Evolutionary conservation across 2,888 invertebrate genomes (phyloP), one percentile per base, ranked within the genome.

Genomic region (Hoplodrina blanda): DNA sequence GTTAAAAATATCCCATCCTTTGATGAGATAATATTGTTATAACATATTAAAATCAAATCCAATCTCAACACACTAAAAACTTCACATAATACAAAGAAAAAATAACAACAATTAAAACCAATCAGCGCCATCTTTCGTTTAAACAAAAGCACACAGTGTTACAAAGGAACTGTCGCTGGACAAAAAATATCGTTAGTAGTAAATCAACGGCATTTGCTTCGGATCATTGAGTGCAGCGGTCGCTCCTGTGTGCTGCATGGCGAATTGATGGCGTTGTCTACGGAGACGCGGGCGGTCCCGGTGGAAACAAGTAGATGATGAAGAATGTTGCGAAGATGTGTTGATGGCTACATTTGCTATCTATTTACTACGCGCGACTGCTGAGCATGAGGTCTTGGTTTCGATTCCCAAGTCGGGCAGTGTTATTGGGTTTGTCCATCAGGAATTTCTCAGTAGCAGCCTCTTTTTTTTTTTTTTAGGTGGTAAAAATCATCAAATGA

Each of bases 181-280:
- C 62, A 67, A 70, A 73, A 72, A 87, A 78, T 4, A 84, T 85
- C 63, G 82, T 79, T 76, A 81, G 85, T 85, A 84, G 86, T 94
- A 93, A 94, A 94, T 94, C 91, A 92, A 80, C 76, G 66, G 72
- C 87, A 93, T 94, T 93, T 82, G 92, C 87, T 81, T 88, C 91
- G 92, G 88, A 81, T 86, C 88, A 89, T 88, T 87, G 87, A 86
- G 75, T 33, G 59, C 54, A 57, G 65, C 78, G 67, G 69, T 80
- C 37, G 86, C 89, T 85, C 80, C 87, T 85, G 83, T 73, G 62
- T 62, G 64, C 62, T 70, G 74, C 76, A 50, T 75, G 60, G 60
- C 52, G 53, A 69, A 81, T 69, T 20, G 62, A 55, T 54, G 37
- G 50, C 20, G 25, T 46, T 56, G 66, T 71, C 19, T 50, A 33